Base-by-base conservation (phyloP, 2,113 vertebrate species). In the Tympanuchus pallidicinctus region DNA sequence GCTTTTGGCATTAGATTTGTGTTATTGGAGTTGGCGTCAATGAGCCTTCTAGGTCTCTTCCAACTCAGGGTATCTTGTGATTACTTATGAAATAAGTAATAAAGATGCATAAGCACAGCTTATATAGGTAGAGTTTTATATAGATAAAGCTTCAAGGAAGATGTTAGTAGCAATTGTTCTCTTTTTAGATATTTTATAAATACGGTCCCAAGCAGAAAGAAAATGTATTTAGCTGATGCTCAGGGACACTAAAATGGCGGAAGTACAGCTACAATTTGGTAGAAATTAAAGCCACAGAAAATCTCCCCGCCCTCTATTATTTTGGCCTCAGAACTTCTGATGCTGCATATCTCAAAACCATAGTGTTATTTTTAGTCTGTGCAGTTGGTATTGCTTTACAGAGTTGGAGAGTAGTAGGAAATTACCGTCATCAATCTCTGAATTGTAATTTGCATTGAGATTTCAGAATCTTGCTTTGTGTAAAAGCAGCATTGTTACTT, bases 81-180 rank as follows among this genome's bases (percentile, higher is more conserved):
- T 59, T 59, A 38, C 38, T n/a, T 40, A 18, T 64, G 16, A 45
- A 59, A 32, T 38, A 48, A 77, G 34, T 76, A 61, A 30, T 63
- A 28, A 38, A 47, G n/a, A 76, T 32, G 11, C 13, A 82, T 0
- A 0, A 0, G 0, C 22, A 32, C 5, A 0, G 3, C 16, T 89
- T 87, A 24, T 21, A 34, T 11, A n/a, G n/a, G 30, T 82, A 70
- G 48, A 78, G 27, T 40, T 86, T 87, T 83, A 38, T 21, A 36
- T 7, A 69, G 6, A 15, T 47, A 75, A 13, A 54, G 43, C n/a
- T 82, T 91, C 15, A 59, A 82, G 71, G 27, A 59, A 60, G 32
- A 83, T 67, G 3, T 64, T 45, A 22, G 7, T 67, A 36, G 22
- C 67, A 59, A 63, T 79, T 79, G 38, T 38, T 77, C 4, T 75